Evolutionary conservation across 92 coral and sea anemone genomes (phyloP).

Genomic region (Diadumene lineata): DNA sequence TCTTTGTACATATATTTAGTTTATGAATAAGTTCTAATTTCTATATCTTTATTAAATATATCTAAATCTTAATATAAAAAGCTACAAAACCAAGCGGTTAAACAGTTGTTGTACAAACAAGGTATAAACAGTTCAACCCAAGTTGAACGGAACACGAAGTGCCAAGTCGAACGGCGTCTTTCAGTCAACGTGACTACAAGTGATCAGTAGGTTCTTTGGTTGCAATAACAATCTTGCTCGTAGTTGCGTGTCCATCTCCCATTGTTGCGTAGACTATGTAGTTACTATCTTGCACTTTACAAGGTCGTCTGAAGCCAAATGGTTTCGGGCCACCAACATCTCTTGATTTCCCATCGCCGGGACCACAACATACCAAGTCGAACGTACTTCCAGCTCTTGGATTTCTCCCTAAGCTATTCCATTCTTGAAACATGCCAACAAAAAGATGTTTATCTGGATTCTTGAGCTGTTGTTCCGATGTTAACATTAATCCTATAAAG

Average conservation of each 20-base stretch:
- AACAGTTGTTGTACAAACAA: too few relatives aligned
- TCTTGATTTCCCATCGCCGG: constrained; percentile 30
- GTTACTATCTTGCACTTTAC: constrained; percentile 32
- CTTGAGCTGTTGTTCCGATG: not conserved
- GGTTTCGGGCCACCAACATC: constrained; percentile 37
- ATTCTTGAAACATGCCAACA: constrained; percentile 22
- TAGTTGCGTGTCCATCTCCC: constrained; percentile 53
- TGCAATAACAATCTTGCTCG: constrained; percentile 26
- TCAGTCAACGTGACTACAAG: too few relatives aligned
- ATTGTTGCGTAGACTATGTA: constrained; percentile 34
- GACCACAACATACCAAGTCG: constrained; percentile 56
- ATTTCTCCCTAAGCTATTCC: constrained; percentile 3
- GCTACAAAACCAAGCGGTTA: too few relatives aligned
- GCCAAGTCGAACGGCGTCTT: too few relatives aligned
- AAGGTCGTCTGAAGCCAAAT: constrained; percentile 32
- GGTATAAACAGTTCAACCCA: too few relatives aligned
- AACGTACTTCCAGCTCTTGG: constrained; percentile 34
- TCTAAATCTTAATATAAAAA: too few relatives aligned
- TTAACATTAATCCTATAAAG: constrained; percentile 41
- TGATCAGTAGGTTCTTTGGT: too few relatives aligned
- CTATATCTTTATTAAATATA: too few relatives aligned
- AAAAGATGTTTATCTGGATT: constrained; percentile 20
- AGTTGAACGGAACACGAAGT: too few relatives aligned
- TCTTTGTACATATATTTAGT: too few relatives aligned
- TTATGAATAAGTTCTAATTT: too few relatives aligned